Evolutionary conservation across 2,888 invertebrate genomes (phyloP).

Genomic region (Stenodera caucasica): DNA sequence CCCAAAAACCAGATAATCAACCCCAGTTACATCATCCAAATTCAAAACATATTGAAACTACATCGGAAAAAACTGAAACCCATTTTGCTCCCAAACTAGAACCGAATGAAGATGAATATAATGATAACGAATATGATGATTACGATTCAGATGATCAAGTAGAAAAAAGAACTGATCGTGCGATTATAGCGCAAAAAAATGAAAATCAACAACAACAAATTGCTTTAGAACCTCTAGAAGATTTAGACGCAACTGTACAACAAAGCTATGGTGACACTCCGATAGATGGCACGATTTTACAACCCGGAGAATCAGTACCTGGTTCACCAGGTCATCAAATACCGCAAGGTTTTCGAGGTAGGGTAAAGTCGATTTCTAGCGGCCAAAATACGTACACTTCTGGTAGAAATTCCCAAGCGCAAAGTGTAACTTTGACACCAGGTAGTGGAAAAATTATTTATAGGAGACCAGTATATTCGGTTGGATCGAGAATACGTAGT

Average conservation of each 20-base stretch:
- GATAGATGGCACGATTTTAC: slow-evolving; percentile 62
- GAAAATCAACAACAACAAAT: slow-evolving; percentile 65
- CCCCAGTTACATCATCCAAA: slow-evolving; percentile 8
- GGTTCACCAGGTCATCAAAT: slow-evolving; percentile 66
- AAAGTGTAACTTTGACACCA: slow-evolving; percentile 60
- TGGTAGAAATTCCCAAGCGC: slow-evolving; percentile 69
- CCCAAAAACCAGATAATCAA: slow-evolving; percentile 22
- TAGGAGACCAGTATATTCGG: slow-evolving; percentile 47
- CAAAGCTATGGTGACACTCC: slow-evolving; percentile 60
- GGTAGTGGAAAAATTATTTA: slow-evolving; percentile 50
- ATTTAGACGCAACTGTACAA: slow-evolving; percentile 63
- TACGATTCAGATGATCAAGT: slow-evolving; percentile 63
- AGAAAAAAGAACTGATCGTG: slow-evolving; percentile 53
- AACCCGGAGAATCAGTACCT: slow-evolving; percentile 68
- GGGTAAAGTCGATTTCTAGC: slow-evolving; percentile 65
- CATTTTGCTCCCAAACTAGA: slow-evolving; percentile 11
- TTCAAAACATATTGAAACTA: slow-evolving; percentile 1
- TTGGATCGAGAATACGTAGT: slow-evolving; percentile 46
- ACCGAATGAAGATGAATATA: slow-evolving; percentile 53
- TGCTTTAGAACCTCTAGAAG: slow-evolving; percentile 61
- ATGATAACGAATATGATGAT: slow-evolving; percentile 54
- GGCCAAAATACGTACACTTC: slow-evolving; percentile 61
- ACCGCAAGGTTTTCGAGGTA: slow-evolving; percentile 69
- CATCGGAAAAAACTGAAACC: background rate
- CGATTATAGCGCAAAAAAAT: slow-evolving; percentile 41